A percentile compares a stretch with the other conserved stretches of the same genome.
phyloP scores from a whole-genome alignment of 2,797 vertebrate species.

The Tokudaia tokunoshimensis region DNA sequence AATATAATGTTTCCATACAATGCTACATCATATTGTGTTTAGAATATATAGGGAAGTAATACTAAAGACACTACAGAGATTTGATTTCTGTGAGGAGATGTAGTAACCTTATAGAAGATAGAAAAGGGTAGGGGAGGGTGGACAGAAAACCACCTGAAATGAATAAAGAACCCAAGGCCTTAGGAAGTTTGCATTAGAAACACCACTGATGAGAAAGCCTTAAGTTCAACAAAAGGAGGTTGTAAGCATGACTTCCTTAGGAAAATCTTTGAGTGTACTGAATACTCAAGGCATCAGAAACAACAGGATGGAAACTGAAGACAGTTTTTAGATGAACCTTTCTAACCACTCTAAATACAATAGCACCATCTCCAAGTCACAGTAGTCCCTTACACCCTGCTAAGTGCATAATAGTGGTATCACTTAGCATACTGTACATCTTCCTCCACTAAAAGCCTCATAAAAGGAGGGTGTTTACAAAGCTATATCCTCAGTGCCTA shows the following conservation, averaged over 20 bases:
- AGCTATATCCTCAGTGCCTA: not conserved
- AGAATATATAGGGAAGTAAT: conserved; percentile 3
- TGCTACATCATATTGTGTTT: conserved; percentile 33
- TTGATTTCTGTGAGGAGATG: not conserved
- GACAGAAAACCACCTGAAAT: not conserved
- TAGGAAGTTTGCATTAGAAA: conserved; percentile 2
- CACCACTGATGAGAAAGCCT: not conserved
- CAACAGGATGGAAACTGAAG: conserved; percentile 10
- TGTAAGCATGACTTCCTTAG: not conserved
- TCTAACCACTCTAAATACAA: conserved; percentile 13
- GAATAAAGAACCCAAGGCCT: conserved; percentile 23
- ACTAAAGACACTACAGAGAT: conserved; percentile 47
- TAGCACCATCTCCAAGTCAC: not conserved
- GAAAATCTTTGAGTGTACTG: conserved; percentile 26
- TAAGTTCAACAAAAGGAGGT: conserved; percentile 7
- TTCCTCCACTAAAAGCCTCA: conserved; percentile 36
- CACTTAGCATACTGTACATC: not conserved
- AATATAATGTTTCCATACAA: conserved; percentile 66
- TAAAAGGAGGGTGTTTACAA: conserved; percentile 24
- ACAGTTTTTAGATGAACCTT: not conserved
- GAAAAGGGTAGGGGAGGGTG: not conserved
- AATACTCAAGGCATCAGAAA: conserved; percentile 44
- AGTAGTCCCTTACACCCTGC: not conserved
- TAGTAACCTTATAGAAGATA: not conserved
- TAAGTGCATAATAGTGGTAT: not conserved